Evolutionary conservation across 1,140 invertebrate genomes (phyloP).

Genomic region (Bombus cullumanus): DNA sequence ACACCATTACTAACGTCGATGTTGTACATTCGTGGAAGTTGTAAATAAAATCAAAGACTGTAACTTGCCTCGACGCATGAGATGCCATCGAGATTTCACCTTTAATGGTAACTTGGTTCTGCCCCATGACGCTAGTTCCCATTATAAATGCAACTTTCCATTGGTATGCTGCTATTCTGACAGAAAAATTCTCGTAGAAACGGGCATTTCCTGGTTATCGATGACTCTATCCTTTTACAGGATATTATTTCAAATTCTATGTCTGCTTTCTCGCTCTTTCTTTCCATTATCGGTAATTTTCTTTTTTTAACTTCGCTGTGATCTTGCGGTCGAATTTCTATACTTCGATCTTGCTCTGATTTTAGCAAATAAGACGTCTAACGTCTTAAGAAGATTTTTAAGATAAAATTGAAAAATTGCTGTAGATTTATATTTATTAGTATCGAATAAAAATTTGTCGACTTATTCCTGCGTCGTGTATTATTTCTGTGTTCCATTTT

Average conservation of each 20-base stretch:
- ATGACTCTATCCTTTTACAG: not conserved
- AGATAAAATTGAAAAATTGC: no score
- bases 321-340: not conserved
- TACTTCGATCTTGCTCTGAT: not conserved
- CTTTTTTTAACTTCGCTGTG: no score
- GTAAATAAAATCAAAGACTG: conserved; percentile 25
- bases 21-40: not conserved
- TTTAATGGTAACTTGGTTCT: not conserved
- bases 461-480: no score
- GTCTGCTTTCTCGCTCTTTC: no score
- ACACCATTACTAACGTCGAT: conserved; percentile 1
- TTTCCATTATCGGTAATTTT: no score
- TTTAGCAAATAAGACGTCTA: no score
- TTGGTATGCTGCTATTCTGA: not conserved
- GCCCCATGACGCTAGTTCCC: not conserved
- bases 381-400: no score
- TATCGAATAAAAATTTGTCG: no score
- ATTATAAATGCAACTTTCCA: not conserved
- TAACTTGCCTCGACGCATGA: not conserved
- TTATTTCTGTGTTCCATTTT: not conserved
- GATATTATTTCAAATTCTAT: no score
- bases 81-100: not conserved
- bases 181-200: no score
- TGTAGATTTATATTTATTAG: no score
- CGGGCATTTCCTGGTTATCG: not conserved